These are phyloP conservation scores for Pyrrhura leucotis DNA, from an alignment of 2,797 vertebrate genomes.

Conservation along the genomic window DNA sequence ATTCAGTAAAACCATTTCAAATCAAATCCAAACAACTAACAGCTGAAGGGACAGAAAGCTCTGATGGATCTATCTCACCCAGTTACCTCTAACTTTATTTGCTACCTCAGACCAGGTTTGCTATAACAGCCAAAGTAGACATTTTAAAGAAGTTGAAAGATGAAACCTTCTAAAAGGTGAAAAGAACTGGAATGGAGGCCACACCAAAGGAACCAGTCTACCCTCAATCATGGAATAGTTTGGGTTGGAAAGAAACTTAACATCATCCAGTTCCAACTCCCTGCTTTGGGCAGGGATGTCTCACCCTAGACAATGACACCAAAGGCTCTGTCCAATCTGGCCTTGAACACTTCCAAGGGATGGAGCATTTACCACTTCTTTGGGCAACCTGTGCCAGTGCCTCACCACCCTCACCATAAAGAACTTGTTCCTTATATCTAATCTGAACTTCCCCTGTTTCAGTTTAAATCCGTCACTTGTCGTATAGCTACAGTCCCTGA, in stretches of 20 bases:
- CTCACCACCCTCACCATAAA: not conserved
- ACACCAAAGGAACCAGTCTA: not conserved
- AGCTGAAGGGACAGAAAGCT: not conserved
- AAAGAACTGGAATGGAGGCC: not conserved
- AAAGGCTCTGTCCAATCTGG: not conserved
- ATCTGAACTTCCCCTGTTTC: not conserved
- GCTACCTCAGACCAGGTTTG: not conserved
- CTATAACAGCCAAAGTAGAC: not conserved
- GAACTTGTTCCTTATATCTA: not conserved
- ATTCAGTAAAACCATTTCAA: not conserved
- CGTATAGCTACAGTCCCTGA: not conserved
- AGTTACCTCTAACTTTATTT: not conserved
- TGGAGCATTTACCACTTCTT: not conserved
- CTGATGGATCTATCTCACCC: accelerated
- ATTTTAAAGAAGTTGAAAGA: not conserved
- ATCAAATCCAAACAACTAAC: not conserved
- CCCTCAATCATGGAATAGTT: not conserved
- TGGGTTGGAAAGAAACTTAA: not conserved
- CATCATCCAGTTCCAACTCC: not conserved
- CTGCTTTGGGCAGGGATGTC: not conserved
- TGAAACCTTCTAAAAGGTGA: not conserved
- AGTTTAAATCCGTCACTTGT: not conserved
- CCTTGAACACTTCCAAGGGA: not conserved
- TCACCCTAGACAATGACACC: not conserved
- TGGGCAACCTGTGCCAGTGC: not conserved